phyloP scores from a whole-genome alignment of 2,113 vertebrate genomes.

The Xiphorhynchus elegans region DNA sequence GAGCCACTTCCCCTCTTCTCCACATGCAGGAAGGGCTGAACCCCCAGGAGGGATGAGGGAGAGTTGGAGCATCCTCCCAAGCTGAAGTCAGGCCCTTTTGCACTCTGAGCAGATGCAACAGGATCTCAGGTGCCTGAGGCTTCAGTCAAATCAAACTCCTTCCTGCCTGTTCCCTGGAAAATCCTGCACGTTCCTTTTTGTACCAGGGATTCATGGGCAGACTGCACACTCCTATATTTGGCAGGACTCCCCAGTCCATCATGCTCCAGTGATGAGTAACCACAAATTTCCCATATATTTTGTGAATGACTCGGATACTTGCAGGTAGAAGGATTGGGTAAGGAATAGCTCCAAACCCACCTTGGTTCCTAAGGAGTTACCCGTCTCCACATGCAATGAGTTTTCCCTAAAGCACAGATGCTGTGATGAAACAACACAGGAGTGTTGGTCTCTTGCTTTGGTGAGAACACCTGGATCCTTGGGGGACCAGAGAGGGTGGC shows the following conservation, averaged over 20 bases:
- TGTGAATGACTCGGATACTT: neutral
- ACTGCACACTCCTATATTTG: neutral
- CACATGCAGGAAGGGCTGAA: fast-evolving
- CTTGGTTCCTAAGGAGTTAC: neutral
- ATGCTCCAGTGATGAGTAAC: fast-evolving
- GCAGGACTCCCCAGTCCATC: neutral
- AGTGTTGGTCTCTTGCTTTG: neutral
- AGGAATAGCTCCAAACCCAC: neutral
- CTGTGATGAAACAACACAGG: fast-evolving
- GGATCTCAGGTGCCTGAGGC: neutral
- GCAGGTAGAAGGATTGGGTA: neutral
- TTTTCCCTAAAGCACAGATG: fast-evolving
- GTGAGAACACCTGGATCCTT: neutral
- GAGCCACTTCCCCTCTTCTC: neutral
- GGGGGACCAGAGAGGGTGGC: neutral
- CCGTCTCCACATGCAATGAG: neutral
- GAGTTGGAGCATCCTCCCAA: neutral
- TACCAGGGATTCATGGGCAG: fast-evolving
- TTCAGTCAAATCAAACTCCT: neutral
- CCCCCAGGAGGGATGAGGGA: neutral
- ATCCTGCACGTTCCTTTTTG: neutral
- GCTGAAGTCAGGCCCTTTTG: neutral
- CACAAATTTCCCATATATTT: neutral
- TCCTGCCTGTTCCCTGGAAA: neutral
- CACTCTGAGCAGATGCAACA: fast-evolving